Percentiles rank a stretch among this genome's conserved stretches.
phyloP scores from a whole-genome alignment of 2,888 invertebrate species.

The Acleris literana region DNA sequence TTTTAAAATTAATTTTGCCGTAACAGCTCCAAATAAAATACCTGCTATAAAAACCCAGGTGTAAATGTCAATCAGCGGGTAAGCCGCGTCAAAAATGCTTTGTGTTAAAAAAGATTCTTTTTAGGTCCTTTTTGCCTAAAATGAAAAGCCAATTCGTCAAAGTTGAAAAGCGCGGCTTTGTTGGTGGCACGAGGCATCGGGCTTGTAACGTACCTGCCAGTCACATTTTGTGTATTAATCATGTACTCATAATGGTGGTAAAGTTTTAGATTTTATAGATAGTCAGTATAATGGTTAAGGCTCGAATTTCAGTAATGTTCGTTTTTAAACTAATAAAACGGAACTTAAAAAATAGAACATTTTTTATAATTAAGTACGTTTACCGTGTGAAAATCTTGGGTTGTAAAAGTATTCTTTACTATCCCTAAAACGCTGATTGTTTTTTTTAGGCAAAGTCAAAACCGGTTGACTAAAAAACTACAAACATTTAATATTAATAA shows the following conservation, averaged over 20 bases:
- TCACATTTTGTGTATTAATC: conserved; percentile 18
- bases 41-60: conserved; percentile 40
- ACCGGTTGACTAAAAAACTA: too few species aligned
- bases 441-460: too few species aligned
- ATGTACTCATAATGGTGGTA: conserved; percentile 8
- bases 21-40: conserved; percentile 31
- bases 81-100: conserved; percentile 43
- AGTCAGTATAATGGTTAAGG: neutral
- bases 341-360: too few species aligned
- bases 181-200: conserved; percentile 14
- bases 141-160: conserved; percentile 46
- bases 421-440: too few species aligned
- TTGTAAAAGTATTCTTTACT: too few species aligned
- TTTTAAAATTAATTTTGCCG: neutral
- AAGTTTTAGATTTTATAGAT: neutral
- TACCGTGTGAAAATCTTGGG: too few species aligned
- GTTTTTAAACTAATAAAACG: too few species aligned
- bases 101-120: conserved; percentile 43
- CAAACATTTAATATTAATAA: too few species aligned
- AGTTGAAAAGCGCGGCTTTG: conserved; percentile 40
- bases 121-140: conserved; percentile 22
- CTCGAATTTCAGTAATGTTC: neutral
- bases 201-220: conserved; percentile 23
- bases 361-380: too few species aligned
- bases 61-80: conserved; percentile 44